Percentiles rank a stretch among this genome's conserved stretches.
These are phyloP conservation scores for Deilephila porcellus DNA, from an alignment of 2,888 invertebrate species.

Conservation along the genomic window DNA sequence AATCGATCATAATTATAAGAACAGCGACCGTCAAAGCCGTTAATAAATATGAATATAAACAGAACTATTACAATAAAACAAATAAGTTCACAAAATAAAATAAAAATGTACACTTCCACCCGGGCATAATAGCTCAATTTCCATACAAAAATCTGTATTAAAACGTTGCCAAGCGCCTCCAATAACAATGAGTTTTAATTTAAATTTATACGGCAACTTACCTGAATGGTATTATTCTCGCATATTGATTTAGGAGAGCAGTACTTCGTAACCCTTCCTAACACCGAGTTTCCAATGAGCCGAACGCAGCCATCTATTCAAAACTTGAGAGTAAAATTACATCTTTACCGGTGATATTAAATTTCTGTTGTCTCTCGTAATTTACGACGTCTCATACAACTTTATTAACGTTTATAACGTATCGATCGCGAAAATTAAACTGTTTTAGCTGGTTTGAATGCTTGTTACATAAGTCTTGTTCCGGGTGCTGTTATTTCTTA, in stretches of 20 bases:
- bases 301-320: conserved; percentile 74
- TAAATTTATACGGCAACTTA: conserved; percentile 48
- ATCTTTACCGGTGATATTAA: conserved; percentile 77
- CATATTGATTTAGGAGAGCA: conserved; percentile 71
- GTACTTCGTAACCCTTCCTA: conserved; percentile 67
- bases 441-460: conserved; percentile 29
- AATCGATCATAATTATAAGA: no score
- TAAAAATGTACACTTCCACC: not conserved
- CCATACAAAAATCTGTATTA: conserved; percentile 27
- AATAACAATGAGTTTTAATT: conserved; percentile 47
- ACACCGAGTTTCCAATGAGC: conserved; percentile 63
- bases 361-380: conserved; percentile 78
- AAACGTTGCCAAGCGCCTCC: conserved; percentile 30
- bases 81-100: not conserved
- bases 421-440: conserved; percentile 48
- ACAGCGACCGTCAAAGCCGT: no score
- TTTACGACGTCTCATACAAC: conserved; percentile 65
- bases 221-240: conserved; percentile 60
- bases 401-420: conserved; percentile 58
- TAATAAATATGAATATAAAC: not conserved
- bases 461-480: not conserved
- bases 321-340: conserved; percentile 78
- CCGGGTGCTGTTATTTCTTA: not conserved
- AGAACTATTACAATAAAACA: not conserved
- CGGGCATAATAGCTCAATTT: conserved; percentile 8